phyloP scores from a whole-genome alignment of 2,113 vertebrate genomes.

The Anser cygnoides region DNA sequence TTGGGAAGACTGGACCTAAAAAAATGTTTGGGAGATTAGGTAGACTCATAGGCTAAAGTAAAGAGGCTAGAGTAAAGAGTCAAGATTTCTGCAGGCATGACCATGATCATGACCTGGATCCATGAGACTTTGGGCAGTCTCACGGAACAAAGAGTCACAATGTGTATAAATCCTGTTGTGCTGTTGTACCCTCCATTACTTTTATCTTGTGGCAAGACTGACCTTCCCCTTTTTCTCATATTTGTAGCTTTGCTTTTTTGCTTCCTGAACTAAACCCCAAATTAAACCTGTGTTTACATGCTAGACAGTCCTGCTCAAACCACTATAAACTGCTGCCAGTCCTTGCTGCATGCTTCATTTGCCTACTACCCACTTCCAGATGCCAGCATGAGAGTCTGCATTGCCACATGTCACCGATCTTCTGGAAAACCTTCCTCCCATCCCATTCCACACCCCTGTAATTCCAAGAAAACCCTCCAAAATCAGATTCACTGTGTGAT shows the following conservation, averaged over 20 bases:
- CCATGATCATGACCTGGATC: not conserved
- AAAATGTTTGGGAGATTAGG: not conserved
- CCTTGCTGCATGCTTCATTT: not conserved
- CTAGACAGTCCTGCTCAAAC: not conserved
- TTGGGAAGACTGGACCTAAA: not conserved
- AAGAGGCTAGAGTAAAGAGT: not conserved
- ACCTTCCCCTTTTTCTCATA: not conserved
- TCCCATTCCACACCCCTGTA: not conserved
- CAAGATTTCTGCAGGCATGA: not conserved
- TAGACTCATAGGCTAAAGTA: not conserved
- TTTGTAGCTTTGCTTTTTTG: not conserved
- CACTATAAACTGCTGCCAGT: not conserved
- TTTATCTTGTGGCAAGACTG: not conserved
- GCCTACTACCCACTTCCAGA: not conserved
- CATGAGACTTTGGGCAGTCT: not conserved
- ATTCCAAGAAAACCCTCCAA: not conserved
- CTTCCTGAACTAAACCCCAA: not conserved
- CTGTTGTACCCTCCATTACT: not conserved
- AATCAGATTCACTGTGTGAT: not conserved
- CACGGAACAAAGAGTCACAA: not conserved
- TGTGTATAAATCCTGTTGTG: not conserved
- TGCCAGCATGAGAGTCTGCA: not conserved
- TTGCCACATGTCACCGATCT: not conserved
- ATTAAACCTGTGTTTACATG: not conserved
- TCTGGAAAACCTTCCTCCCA: not conserved